Evolutionary conservation across 1,140 invertebrate genomes (phyloP), one percentile per base, ranked within the genome.

Genomic region (Wiebesia pumilae): DNA sequence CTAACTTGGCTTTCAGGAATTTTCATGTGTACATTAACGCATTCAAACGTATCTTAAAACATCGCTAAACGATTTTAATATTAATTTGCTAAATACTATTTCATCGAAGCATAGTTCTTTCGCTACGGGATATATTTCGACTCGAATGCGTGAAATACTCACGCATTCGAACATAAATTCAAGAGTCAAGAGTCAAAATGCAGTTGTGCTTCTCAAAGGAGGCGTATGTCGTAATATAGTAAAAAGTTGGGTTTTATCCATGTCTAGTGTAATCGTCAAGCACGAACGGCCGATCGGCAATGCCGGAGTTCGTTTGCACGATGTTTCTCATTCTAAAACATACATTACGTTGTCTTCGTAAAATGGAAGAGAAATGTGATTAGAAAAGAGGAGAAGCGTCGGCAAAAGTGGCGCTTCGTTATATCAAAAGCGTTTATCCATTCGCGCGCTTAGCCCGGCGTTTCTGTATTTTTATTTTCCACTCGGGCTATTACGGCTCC

Each of bases 401-500:
- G 67, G 62, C 62, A 67, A 67, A 67, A 67, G 62, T 67, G 62
- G 62, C 62, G 12, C 62, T 67, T 30, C 24, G 62, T 30, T 67
- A 67, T 21, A 33, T 69, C 67, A 69, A 7, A 69, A 69, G 67
- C 69, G 3, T 33, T 71, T 62, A 62, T 3, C 58, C 19, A 62
- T 19, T 21, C 9, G 6, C 16, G 43, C 51, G 77, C n/a, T 16
- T 30, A 35, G 30, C 24, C 19, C 9, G 4, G 16, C 14, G n/a
- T 43, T 33, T 51, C 27, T 54, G 24, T 19, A 62, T 43, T 38
- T 47, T 67, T 38, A 62, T 33, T 51, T 19, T 27, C 21, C 58
- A 24, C 54, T 7, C 24, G 38, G 6, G 43, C 43, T 71, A 82
- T 82, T 71, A 82, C 33, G 65, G 78, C 83, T 84, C 83, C 58